phyloP scores from a whole-genome alignment of 2,113 vertebrate species.

The Boulengeromyrus knoepffleri region DNA sequence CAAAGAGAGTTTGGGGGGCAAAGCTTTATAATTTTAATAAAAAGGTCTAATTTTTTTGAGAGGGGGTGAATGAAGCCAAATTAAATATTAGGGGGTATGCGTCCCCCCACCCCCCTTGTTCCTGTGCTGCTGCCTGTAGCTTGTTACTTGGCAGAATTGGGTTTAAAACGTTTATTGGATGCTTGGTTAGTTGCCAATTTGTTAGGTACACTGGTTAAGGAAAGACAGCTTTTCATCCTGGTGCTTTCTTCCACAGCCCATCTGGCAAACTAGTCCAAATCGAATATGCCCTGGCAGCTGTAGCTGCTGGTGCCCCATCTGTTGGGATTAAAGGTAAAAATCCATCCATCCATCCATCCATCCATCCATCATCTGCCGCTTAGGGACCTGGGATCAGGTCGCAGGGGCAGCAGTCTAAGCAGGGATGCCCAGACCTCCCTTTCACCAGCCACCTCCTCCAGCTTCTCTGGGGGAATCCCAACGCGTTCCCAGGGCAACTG shows the following conservation, averaged over 20 bases:
- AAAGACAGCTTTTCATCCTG: not conserved
- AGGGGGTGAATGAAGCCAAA: not conserved
- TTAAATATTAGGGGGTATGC: not conserved
- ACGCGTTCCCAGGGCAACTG: not conserved
- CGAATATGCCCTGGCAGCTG: constrained; percentile 95
- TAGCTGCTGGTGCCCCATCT: constrained; percentile 93
- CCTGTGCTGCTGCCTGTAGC: not conserved
- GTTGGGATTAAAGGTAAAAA: constrained; percentile 94
- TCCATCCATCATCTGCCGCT: not conserved
- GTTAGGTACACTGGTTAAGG: not conserved
- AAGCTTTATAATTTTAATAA: not conserved
- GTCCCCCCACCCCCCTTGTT: not conserved
- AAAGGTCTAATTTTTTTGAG: not conserved
- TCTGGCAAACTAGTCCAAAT: constrained; percentile 98
- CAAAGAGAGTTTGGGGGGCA: not conserved
- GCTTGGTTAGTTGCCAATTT: not conserved
- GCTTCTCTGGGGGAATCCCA: not conserved
- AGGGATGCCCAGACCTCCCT: not conserved
- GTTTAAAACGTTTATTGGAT: not conserved
- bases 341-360: not conserved
- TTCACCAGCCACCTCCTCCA: not conserved
- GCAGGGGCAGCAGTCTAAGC: not conserved
- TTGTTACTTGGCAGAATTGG: not conserved
- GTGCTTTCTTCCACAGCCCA: constrained; percentile 62
- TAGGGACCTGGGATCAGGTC: not conserved